Evolutionary conservation across 2,113 vertebrate genomes (phyloP), one percentile per base, ranked within the genome.

Genomic region (Lophochroa leadbeateri): DNA sequence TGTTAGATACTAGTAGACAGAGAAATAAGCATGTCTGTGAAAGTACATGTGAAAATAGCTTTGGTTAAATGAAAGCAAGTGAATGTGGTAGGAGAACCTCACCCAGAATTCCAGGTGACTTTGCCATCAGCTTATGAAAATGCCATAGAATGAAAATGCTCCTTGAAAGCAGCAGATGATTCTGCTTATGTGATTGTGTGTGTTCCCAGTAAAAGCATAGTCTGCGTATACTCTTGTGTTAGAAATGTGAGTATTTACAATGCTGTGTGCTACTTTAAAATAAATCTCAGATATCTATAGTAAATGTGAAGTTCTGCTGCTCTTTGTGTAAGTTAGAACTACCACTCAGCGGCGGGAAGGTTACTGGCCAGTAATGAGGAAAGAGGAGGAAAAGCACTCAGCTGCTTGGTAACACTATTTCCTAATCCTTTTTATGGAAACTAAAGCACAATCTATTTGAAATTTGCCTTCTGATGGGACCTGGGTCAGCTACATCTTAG

Each of bases 231-330:
- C 17, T 16, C 17, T 25, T 23, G 27, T 33, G 16, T 15, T 57
- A 47, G 37, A 58, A 15, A 27, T 29, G 10, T 7, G 41, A 17
- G 25, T 43, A 8, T 63, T 61, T 67, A 17, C 17, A 6, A 8
- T 39, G 20, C 20, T 43, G 0, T 70, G 4, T 23, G 2, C 21
- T 55, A 43, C 10, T 11, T 63, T 16, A 13, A 70, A 74, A 29
- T 50, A 19, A 9, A 39, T 44, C 12, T 16, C 2, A 0, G 49
- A 0, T 35, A 1, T 12, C 27, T 21, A 0, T n/a, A 6, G 82
- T 41, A n/a, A 60, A 15, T 9, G 75, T 55, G 11, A 33, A 19
- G 35, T 31, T 33, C 52, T 39, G 5, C 28, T 70, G 67, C 31
- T 69, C 14, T 7, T 33, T 53, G 37, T 39, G 19, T 28, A 70